Conservation (phyloP, 2,113 vertebrate genomes). For the Rhipidura dahli region DNA sequence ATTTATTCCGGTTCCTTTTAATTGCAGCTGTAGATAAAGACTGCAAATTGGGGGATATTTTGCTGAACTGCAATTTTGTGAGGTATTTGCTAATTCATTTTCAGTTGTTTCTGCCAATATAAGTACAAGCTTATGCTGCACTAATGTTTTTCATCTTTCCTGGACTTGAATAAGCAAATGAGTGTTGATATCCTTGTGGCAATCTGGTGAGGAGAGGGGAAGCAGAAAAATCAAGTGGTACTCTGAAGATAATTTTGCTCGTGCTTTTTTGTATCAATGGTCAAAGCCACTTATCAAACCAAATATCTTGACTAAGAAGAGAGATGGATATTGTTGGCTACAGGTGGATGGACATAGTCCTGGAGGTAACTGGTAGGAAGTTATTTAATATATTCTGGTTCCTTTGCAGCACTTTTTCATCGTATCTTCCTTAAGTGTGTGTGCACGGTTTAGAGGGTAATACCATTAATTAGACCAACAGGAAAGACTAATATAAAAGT, state of each 20-base stretch:
- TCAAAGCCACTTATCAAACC: neutral
- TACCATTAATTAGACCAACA: slow-evolving; percentile 38
- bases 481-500: neutral
- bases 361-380: neutral
- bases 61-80: neutral
- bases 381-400: neutral
- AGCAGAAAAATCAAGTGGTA: neutral
- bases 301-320: neutral
- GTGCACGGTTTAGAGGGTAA: slow-evolving; percentile 37
- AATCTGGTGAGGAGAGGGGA: neutral
- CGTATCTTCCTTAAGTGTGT: neutral
- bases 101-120: neutral
- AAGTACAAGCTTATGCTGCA: neutral
- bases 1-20: neutral
- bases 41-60: neutral
- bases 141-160: neutral
- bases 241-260: neutral
- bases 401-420: neutral
- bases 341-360: neutral
- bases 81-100: neutral
- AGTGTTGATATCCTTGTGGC: neutral
- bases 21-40: neutral
- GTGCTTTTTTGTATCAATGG: neutral
- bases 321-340: neutral
- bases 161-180: neutral